Base-by-base conservation (phyloP, 2,797 vertebrate genomes). In the Melanogrammus aeglefinus region DNA sequence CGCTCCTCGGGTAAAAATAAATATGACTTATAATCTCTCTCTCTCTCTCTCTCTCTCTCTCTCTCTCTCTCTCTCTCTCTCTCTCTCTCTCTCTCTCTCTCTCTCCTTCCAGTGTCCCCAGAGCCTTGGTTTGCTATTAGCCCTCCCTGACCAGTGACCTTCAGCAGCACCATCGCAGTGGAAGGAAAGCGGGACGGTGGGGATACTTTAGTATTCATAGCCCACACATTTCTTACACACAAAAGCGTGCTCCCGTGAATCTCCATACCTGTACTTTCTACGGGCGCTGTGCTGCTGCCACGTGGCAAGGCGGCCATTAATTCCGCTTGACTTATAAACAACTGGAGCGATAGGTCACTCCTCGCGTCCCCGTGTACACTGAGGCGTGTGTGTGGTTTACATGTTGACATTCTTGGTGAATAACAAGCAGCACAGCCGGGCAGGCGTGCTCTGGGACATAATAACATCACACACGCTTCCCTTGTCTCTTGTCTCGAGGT, bases 321-420 rank as follows among this genome's bases (percentile, higher is more conserved):
- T 87, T 83, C 84, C 81, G 83, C 78, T 85, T 73, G 83, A 78
- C 77, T 82, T 72, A 73, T 31, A 81, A 71, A 80, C 78, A 77
- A 72, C 47, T 80, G 75, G 47, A 72, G 72, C 69, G 51, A 69
- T 47, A 79, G 77, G 36, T 27, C 66, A 9, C 51, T 66, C 16
- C n/a, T n/a, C n/a, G n/a, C n/a, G n/a, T 21, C 41, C 47, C 47
- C 57, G 21, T 63, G 57, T n/a, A n/a, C 47, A 21, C 16, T 63
- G 21, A n/a, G 57, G 6, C 3, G 57, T 63, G 21, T 63, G 57
- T 24, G 21, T 24, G 57, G 57, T 63, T 63, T 63, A 63, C 57
- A 63, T 63, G 57, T 63, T 63, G 57, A 63, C 5, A 63, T 63
- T 63, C 21, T 63, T 6, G 6, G 57, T 63, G 57, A 63, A 63